phyloP scores from a whole-genome alignment of 2,113 vertebrate genomes.

The Alces alces region DNA sequence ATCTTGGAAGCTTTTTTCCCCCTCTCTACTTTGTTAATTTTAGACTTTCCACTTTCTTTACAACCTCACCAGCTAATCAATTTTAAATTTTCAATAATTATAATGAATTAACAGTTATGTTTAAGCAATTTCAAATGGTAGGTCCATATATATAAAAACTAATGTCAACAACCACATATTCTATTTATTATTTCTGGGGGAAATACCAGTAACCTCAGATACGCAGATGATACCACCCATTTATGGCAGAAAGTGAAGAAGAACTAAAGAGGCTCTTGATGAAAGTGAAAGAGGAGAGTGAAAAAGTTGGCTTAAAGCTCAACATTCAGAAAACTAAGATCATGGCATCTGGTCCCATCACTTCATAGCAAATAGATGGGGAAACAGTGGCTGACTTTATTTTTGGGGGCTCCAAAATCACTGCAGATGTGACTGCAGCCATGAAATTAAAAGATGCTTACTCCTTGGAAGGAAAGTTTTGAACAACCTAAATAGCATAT shows the following conservation, averaged over 20 bases:
- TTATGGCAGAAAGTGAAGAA: not conserved
- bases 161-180: not conserved
- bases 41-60: not conserved
- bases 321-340: not conserved
- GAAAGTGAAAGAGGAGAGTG: not conserved
- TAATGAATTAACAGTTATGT: not conserved
- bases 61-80: not conserved
- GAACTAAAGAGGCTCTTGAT: not conserved
- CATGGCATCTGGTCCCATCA: rapidly evolving
- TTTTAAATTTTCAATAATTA: not conserved
- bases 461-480: not conserved
- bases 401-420: not conserved
- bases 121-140: not conserved
- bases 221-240: not conserved
- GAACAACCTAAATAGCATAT: not conserved
- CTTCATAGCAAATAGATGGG: not conserved
- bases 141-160: not conserved
- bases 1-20: not conserved
- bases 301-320: not conserved
- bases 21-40: not conserved
- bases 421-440: rapidly evolving
- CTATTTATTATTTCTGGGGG: not conserved
- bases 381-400: not conserved
- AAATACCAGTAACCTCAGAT: not conserved
- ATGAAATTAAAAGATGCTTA: not conserved